Evolutionary conservation across 2,888 invertebrate genomes (phyloP).

Genomic region (Seira ritae): DNA sequence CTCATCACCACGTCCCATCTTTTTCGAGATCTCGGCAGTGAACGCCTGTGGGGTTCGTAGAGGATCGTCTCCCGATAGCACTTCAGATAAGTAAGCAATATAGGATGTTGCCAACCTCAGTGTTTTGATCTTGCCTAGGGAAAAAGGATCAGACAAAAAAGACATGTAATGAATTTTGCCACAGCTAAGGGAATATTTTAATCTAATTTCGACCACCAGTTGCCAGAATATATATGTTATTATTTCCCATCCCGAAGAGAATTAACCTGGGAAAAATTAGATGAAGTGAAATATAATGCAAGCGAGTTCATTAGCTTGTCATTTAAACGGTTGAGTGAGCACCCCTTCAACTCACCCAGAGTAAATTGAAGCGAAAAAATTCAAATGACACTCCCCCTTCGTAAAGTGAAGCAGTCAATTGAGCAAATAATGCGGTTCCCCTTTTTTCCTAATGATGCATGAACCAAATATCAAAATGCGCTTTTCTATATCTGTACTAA

Average conservation of each 20-base stretch:
- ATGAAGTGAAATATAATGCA: no score
- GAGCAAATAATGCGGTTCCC: slow-evolving; percentile 45
- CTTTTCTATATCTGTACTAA: no score
- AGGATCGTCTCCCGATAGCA: slow-evolving; percentile 88
- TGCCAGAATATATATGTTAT: no score
- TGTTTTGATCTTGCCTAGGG: slow-evolving; percentile 88
- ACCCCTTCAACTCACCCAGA: slow-evolving; percentile 14
- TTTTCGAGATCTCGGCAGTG: slow-evolving; percentile 82
- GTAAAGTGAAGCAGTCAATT: slow-evolving; percentile 50
- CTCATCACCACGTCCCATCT: slow-evolving; percentile 71
- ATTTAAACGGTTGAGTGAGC: slow-evolving; percentile 31
- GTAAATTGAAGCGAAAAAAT: neutral
- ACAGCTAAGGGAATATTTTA: no score
- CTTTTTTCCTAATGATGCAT: no score
- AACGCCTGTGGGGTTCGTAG: slow-evolving; percentile 85
- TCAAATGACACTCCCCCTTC: slow-evolving; percentile 30
- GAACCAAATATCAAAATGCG: no score
- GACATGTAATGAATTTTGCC: neutral
- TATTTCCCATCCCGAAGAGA: no score
- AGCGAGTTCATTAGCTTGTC: slow-evolving; percentile 32
- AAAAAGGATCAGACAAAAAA: slow-evolving; percentile 13
- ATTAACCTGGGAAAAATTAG: no score
- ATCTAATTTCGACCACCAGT: no score
- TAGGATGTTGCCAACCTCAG: slow-evolving; percentile 93
- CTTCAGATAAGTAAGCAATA: slow-evolving; percentile 93